Conservation (phyloP, 1,140 invertebrate genomes). For the Heliothis subflexa region DNA sequence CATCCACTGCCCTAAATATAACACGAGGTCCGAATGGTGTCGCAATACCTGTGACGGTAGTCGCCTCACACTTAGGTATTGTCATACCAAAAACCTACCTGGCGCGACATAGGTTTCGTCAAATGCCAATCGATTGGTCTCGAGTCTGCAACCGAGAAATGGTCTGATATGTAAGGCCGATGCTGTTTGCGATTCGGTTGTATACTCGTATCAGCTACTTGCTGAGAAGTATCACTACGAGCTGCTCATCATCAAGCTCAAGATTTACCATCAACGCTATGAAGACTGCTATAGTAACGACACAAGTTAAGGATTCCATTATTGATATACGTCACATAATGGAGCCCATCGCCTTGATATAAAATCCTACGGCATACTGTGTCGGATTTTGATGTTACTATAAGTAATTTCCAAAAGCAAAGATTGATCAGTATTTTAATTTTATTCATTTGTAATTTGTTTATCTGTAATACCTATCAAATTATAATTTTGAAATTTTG, state of each 20-base stretch:
- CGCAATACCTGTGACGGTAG: slow-evolving; percentile 61
- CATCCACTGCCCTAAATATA: slow-evolving; percentile 83
- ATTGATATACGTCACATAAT: background rate
- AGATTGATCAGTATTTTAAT: slow-evolving; percentile 42
- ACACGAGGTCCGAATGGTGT: slow-evolving; percentile 69
- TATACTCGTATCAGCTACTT: slow-evolving; percentile 60
- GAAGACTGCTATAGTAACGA: slow-evolving; percentile 38
- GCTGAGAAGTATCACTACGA: slow-evolving; percentile 29
- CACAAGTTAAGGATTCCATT: slow-evolving; percentile 7
- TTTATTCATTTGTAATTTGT: slow-evolving; percentile 29
- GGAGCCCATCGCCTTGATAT: background rate
- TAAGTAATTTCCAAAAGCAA: slow-evolving; percentile 33
- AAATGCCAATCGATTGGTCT: slow-evolving; percentile 75
- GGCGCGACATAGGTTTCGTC: slow-evolving; percentile 77
- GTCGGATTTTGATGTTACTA: slow-evolving; percentile 7
- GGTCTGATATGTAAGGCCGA: slow-evolving; percentile 50
- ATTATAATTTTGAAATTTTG: slow-evolving; percentile 19
- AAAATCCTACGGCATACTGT: slow-evolving; percentile 9
- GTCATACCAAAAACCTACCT: slow-evolving; percentile 70
- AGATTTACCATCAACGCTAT: background rate
- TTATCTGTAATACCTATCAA: slow-evolving; percentile 24
- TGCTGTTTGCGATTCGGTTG: slow-evolving; percentile 65
- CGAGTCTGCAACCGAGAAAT: slow-evolving; percentile 74
- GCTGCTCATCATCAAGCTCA: slow-evolving; percentile 33
- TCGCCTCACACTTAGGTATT: slow-evolving; percentile 59